phyloP scores from a whole-genome alignment of 1,140 invertebrate genomes.

The Pogonomyrmex californicus region DNA sequence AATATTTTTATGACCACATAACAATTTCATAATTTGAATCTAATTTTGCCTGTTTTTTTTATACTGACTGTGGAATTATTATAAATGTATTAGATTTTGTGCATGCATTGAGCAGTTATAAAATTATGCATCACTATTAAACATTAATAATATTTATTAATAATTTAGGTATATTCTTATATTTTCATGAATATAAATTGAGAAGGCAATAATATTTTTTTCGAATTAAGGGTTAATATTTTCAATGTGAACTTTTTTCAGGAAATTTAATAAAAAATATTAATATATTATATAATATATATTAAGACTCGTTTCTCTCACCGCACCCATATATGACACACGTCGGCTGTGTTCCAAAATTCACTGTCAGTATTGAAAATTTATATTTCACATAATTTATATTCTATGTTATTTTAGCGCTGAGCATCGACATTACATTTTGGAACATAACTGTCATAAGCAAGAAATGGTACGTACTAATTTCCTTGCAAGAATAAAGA shows the following conservation, averaged over 20 bases:
- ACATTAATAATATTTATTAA: background rate
- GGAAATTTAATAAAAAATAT: background rate
- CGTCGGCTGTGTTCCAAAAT: too few relatives aligned
- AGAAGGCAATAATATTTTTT: background rate
- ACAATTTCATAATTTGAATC: conserved; percentile 10
- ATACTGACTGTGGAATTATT: background rate
- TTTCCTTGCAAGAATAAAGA: too few relatives aligned
- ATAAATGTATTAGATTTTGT: background rate
- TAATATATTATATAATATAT: too few relatives aligned
- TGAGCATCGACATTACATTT: too few relatives aligned
- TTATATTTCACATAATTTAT: too few relatives aligned
- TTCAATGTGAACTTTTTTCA: background rate
- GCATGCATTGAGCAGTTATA: background rate
- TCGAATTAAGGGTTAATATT: conserved; percentile 28
- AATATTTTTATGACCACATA: background rate
- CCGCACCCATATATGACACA: too few relatives aligned
- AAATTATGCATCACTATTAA: conserved; percentile 4
- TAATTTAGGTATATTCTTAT: background rate
- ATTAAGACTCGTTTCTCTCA: background rate
- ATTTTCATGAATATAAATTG: background rate
- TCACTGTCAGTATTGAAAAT: too few relatives aligned
- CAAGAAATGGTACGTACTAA: too few relatives aligned
- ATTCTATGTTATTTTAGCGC: too few relatives aligned
- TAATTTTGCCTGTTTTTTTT: background rate
- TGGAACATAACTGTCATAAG: too few relatives aligned